Base-by-base conservation (phyloP, 2,113 vertebrate species). In the Nycticebus coucang region DNA sequence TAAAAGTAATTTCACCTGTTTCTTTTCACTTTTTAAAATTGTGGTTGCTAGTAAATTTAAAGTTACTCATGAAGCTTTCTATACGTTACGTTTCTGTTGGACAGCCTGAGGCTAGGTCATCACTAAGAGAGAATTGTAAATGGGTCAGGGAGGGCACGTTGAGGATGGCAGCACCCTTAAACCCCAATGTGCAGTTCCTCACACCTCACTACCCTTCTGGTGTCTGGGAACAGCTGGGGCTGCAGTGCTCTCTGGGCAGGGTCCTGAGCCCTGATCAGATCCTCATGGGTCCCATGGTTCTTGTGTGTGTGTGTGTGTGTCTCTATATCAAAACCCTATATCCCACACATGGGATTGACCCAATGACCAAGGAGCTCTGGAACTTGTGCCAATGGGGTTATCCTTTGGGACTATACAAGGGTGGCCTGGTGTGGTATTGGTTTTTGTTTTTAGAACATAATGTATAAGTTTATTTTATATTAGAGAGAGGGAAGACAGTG, bases 291-390 rank as follows among this genome's bases (percentile, higher is more conserved):
- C 37, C 21, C 24, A 4, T 30, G 6, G 35, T 55, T 66, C 24
- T 74, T 11, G 9, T 41, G 41, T n/a, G 41, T 41, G 41, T 41
- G 41, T 41, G 41, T 41, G 57, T 69, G 30, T 28, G 17, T 62
- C 1, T n/a, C 7, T 4, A 87, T 55, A 26, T 17, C 66, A 30
- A 12, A 57, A 4, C 1, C n/a, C 7, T 28, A 1, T 45, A 2
- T 21, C 28, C 15, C 8, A 55, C n/a, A 13, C 0, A 14, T 37
- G 14, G 57, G n/a, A 41, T 19, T 91, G 45, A 33, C 37, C 68
- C 64, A 74, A 33, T 55, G 33, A 60, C 26, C 6, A 21, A 50
- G n/a, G 21, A 53, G 30, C 28, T 93, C 55, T 24, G 66, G 9
- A 26, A 37, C 50, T 37, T 60, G 10, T 1, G 3, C 5, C 26